Evolutionary conservation across 2,797 vertebrate species (phyloP).

Genomic region (Masticophis lateralis): DNA sequence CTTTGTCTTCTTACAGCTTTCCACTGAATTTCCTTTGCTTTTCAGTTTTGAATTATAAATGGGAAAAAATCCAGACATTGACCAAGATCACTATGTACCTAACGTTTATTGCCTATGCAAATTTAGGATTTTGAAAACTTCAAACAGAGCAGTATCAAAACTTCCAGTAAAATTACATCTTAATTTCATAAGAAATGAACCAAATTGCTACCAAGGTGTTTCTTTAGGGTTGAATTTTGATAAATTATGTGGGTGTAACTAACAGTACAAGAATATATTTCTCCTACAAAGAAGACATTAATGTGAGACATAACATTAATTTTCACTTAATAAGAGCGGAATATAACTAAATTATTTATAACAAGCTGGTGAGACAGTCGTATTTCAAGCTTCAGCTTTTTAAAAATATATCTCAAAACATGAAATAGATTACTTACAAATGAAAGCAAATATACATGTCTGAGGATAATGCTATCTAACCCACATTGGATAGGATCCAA

Average conservation of each 20-base stretch:
- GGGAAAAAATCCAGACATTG: background rate
- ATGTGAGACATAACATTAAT: background rate
- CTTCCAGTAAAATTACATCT: conserved; percentile 2
- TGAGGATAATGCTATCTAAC: background rate
- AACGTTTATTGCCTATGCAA: background rate
- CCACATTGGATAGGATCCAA: background rate
- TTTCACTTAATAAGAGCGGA: conserved; percentile 23
- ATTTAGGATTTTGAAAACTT: background rate
- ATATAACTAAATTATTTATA: conserved; percentile 13
- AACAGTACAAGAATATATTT: background rate
- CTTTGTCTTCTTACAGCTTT: background rate
- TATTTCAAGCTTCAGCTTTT: background rate
- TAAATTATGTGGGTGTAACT: background rate
- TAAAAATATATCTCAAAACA: background rate
- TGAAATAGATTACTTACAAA: conserved; percentile 3
- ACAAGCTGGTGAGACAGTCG: background rate
- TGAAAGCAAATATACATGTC: background rate
- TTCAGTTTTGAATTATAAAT: background rate
- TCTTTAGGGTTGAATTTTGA: conserved; percentile 20
- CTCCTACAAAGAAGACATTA: background rate
- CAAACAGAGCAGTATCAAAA: background rate
- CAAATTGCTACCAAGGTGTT: conserved; percentile 7
- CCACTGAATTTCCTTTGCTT: background rate
- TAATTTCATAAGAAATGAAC: background rate
- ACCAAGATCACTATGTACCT: background rate